Evolutionary conservation across 2,113 vertebrate genomes (phyloP).

Genomic region (Brachypodius melanocephalos): DNA sequence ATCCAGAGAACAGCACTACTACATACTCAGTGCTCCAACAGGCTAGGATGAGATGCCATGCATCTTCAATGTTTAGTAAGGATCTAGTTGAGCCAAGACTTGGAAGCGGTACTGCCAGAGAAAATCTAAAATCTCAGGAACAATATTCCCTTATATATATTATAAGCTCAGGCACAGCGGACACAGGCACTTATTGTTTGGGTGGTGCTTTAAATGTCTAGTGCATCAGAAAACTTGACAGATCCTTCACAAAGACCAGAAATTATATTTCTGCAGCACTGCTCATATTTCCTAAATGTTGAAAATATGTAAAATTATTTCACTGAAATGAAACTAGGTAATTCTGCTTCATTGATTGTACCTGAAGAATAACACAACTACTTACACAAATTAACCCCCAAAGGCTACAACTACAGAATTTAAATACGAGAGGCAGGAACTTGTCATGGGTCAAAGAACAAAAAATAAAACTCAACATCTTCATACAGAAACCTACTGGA

Average conservation of each 20-base stretch:
- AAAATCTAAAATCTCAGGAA: not conserved
- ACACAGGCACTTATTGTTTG: not conserved
- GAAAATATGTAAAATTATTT: not conserved
- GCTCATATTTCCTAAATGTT: not conserved
- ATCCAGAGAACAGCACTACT: not conserved
- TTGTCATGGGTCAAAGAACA: not conserved
- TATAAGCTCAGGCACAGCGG: not conserved
- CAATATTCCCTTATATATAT: not conserved
- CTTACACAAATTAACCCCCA: not conserved
- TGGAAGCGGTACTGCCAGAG: not conserved
- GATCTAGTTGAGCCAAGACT: not conserved
- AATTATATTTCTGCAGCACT: not conserved
- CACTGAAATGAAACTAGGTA: not conserved
- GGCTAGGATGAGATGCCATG: not conserved
- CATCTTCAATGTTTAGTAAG: not conserved
- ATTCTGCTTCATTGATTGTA: not conserved
- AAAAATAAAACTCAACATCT: not conserved
- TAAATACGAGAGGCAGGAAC: not conserved
- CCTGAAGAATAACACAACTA: not conserved
- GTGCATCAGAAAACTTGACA: not conserved
- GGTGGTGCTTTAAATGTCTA: not conserved
- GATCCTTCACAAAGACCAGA: not conserved
- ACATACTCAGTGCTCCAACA: not conserved
- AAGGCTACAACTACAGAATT: not conserved
- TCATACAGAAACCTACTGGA: not conserved